These are phyloP conservation scores for Mycetomoellerius zeteki DNA, from an alignment of 1,140 invertebrate species.

Conservation along the genomic window DNA sequence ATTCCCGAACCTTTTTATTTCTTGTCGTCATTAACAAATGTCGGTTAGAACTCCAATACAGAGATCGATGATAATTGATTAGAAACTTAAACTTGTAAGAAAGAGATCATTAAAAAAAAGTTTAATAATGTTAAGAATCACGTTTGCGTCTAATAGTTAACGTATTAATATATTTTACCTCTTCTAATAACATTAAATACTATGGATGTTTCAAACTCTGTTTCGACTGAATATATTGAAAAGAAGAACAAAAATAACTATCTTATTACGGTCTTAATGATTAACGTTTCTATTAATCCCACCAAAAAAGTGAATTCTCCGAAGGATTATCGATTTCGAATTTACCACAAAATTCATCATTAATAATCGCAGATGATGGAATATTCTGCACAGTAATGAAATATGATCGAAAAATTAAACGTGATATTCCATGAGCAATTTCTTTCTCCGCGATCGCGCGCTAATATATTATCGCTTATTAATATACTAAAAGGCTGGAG, in stretches of 20 bases:
- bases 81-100: background rate
- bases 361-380: background rate
- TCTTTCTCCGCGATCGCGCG: conserved; percentile 10
- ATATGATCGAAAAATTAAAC: conserved; percentile 26
- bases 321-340: background rate
- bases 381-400: background rate
- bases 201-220: background rate
- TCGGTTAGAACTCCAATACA: conserved; percentile 7
- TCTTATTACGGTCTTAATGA: background rate
- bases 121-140: conserved; percentile 8
- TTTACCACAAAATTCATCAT: conserved; percentile 9
- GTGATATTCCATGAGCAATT: conserved; percentile 40
- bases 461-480: conserved; percentile 71
- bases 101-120: conserved; percentile 16
- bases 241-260: background rate
- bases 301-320: background rate
- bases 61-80: conserved; percentile 52
- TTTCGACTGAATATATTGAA: background rate
- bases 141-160: background rate
- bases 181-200: background rate
- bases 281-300: conserved; percentile 6
- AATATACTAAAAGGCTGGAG: conserved; percentile 70
- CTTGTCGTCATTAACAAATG: conserved; percentile 53
- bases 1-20: conserved; percentile 48
- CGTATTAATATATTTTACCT: background rate